phyloP scores from a whole-genome alignment of 1,140 invertebrate species.

The Zaprionus ghesquierei region DNA sequence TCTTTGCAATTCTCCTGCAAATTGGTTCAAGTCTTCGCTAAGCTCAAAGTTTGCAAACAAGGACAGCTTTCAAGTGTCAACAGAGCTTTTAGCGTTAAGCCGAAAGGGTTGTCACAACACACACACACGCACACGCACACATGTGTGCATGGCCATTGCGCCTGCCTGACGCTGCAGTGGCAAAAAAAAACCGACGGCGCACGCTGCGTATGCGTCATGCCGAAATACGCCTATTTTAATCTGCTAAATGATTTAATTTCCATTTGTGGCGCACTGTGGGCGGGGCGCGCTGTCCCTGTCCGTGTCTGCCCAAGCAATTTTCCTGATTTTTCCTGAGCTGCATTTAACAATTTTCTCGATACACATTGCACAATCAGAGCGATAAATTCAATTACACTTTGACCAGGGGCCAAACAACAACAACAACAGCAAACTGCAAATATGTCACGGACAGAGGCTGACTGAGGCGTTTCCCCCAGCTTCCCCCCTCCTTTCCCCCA shows the following conservation, averaged over 20 bases:
- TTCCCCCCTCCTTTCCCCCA: not conserved
- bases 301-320: conserved; percentile 21
- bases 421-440: conserved; percentile 20
- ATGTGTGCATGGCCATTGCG: conserved; percentile 38
- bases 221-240: conserved; percentile 27
- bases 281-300: not conserved
- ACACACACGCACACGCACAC: not conserved
- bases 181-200: not conserved
- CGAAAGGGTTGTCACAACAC: conserved; percentile 56
- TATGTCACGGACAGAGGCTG: conserved; percentile 39
- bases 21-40: conserved; percentile 55
- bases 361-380: conserved; percentile 56
- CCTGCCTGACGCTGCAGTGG: conserved; percentile 15
- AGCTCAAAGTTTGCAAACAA: conserved; percentile 56
- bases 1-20: not conserved
- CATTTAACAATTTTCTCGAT: conserved; percentile 52
- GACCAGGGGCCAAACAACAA: conserved; percentile 15
- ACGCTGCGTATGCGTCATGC: conserved; percentile 62
- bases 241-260: conserved; percentile 54
- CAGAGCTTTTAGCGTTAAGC: conserved; percentile 46
- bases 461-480: no score
- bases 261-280: not conserved
- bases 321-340: conserved; percentile 41
- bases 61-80: conserved; percentile 57
- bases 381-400: conserved; percentile 74